Percentiles rank a stretch among this genome's conserved stretches.
These are phyloP conservation scores for Tetrax tetrax DNA, from an alignment of 2,113 vertebrate genomes.

Conservation along the genomic window DNA sequence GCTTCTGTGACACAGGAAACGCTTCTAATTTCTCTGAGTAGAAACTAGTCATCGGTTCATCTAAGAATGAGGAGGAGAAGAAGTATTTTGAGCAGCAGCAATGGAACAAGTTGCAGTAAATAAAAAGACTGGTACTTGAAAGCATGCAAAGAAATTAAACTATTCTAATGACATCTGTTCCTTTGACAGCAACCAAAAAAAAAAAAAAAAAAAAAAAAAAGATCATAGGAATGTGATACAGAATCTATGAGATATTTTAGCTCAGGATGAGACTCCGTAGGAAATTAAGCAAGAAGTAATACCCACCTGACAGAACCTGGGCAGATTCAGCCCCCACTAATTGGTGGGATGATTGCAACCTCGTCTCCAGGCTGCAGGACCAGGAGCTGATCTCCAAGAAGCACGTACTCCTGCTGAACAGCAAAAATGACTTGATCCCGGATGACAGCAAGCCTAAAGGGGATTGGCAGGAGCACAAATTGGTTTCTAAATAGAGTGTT, in stretches of 20 bases:
- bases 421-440: constrained; percentile 87
- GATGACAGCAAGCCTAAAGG: constrained; percentile 78
- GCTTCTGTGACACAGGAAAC: not conserved
- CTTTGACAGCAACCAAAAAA: not conserved
- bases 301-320: constrained; percentile 33
- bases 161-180: not conserved
- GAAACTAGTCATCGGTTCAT: not conserved
- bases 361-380: constrained; percentile 86
- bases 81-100: not conserved
- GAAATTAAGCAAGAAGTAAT: not conserved
- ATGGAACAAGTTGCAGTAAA: not conserved
- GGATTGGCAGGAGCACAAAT: not conserved
- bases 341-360: constrained; percentile 92
- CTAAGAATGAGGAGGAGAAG: not conserved
- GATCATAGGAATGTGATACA: not conserved
- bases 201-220: not conserved
- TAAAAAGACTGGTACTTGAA: not conserved
- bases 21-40: not conserved
- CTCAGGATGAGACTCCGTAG: not conserved
- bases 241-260: not conserved
- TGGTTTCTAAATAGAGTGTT: not conserved
- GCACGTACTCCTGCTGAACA: constrained; percentile 89
- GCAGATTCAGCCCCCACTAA: constrained; percentile 87
- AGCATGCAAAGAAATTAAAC: not conserved
- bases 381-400: constrained; percentile 83